Evolutionary conservation across 2,113 vertebrate genomes (phyloP).

Genomic region (Anthoscopus minutus): DNA sequence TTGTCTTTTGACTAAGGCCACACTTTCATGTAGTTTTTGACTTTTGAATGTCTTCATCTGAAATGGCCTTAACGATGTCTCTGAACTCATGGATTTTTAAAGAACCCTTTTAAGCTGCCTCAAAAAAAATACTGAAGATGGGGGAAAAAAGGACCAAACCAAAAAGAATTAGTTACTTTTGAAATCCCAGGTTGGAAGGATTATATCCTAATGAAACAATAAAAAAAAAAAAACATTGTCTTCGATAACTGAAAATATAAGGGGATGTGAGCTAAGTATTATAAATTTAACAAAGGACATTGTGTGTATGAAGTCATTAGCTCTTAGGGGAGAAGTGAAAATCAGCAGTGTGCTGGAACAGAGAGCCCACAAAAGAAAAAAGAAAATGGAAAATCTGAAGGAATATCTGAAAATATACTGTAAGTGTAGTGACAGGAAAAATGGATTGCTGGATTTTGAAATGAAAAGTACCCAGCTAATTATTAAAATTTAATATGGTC

Average conservation of each 20-base stretch:
- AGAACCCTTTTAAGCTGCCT: not conserved
- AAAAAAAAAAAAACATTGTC: not conserved
- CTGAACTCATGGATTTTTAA: not conserved
- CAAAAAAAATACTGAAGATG: not conserved
- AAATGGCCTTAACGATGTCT: not conserved
- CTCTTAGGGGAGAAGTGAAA: slow-evolving; percentile 29
- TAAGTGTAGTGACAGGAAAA: not conserved
- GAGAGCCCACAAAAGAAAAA: not conserved
- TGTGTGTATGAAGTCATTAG: not conserved
- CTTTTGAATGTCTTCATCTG: not conserved
- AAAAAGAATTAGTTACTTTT: not conserved
- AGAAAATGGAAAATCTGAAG: not conserved
- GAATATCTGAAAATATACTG: not conserved
- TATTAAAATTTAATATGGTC: not conserved
- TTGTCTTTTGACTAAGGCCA: not conserved
- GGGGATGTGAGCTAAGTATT: not conserved
- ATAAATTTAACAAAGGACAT: not conserved
- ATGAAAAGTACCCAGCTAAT: not conserved
- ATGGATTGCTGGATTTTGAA: not conserved
- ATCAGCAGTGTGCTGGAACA: not conserved
- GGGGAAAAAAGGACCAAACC: not conserved
- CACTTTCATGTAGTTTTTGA: not conserved
- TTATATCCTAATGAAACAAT: not conserved
- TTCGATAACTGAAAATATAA: not conserved
- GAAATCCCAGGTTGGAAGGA: not conserved